Evolutionary conservation across 2,888 invertebrate species (phyloP), one percentile per base, ranked within the genome.

Genomic region (Scotopteryx bipunctaria): DNA sequence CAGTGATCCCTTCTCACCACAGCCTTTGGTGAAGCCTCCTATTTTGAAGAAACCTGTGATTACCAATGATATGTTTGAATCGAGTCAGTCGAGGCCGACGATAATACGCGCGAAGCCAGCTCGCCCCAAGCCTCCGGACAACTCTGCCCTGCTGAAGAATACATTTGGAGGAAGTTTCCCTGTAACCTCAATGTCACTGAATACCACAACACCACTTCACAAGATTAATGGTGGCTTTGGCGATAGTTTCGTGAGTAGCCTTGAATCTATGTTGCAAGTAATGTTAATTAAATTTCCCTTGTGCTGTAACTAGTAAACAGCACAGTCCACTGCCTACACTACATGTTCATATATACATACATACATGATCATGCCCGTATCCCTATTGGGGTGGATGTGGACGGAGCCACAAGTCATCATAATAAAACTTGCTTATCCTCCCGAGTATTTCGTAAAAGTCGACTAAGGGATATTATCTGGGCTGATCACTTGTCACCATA

Each of bases 51-150:
- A 92, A 68, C 85, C 92, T 58, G 79, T 83, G 32, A 78, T 93
- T 51, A 92, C 91, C 72, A 93, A 92, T 69, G 93, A 94, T 78
- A 92, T 93, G 59, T 93, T 92, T 67, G 95, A 95, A 67, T 85
- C 92, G 25, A 92, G 85, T 49, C 71, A 90, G 65, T 76, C 81
- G 5, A 66, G 93, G 69, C 96, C 96, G 2, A 96, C 96, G 31
- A 96, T 96, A 72, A 96, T 96, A 51, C 84, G 94, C 49, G 92
- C 93, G 0, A 93, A 93, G 71, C 93, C 93, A 13, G 87, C 86
- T 0, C 88, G 92, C 64, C 91, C 91, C 0, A 91, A 93, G 49
- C 91, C 91, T 14, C 92, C 92, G 2, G 91, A 90, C 19, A 90
- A 89, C 59, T 74, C 87, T 3, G 76, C 89, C 1, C 61, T 91